Conservation (phyloP, 2,888 invertebrate genomes). For the Ectemnius lituratus region DNA sequence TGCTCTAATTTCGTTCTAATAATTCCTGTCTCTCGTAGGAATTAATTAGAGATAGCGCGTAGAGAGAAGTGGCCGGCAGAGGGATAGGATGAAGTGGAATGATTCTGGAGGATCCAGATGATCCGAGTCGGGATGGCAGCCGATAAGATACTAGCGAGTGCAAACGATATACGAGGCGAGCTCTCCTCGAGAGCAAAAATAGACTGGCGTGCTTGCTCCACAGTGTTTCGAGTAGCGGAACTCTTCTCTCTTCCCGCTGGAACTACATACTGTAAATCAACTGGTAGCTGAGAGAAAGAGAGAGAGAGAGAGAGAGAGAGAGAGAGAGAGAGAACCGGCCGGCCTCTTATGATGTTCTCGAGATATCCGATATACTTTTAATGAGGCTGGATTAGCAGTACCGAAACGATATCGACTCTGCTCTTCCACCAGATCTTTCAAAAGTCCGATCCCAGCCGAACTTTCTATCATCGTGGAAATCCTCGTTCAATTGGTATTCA, state of each 20-base stretch:
- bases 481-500: no score
- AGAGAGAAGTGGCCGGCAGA: background rate
- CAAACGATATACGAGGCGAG: slow-evolving; percentile 1
- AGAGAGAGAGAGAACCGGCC: background rate
- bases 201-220: background rate
- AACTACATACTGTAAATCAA: background rate
- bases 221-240: background rate
- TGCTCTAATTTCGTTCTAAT: no score
- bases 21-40: no score
- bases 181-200: slow-evolving; percentile 4
- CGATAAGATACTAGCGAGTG: slow-evolving; percentile 6
- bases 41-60: background rate
- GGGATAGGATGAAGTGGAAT: background rate
- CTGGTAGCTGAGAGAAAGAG: background rate
- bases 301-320: background rate
- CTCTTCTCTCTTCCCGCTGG: background rate
- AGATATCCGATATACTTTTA: no score
- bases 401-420: no score
- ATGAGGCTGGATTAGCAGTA: no score
- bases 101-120: slow-evolving; percentile 2
- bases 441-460: no score
- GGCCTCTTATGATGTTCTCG: no score
- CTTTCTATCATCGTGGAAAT: no score
- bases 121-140: background rate
- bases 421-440: no score